These are phyloP conservation scores for Phylloscopus trochilus DNA, from an alignment of 2,113 vertebrate genomes.

Conservation along the genomic window DNA sequence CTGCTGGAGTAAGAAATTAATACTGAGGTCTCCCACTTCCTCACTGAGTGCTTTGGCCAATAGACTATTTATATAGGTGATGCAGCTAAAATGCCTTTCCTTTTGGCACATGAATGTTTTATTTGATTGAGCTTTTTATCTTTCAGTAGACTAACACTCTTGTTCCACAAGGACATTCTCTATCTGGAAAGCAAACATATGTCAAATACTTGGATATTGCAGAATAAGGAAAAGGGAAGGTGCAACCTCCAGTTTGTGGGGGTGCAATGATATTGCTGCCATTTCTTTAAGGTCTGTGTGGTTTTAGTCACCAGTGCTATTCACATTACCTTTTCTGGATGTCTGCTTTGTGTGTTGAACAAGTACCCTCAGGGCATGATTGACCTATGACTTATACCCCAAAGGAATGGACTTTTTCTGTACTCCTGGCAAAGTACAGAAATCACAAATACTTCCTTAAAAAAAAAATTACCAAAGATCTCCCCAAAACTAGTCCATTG, in stretches of 20 bases:
- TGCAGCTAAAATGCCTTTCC: conserved; percentile 45
- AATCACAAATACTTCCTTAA: not conserved
- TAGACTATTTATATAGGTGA: conserved; percentile 47
- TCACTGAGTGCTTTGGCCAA: conserved; percentile 22
- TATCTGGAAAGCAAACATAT: conserved; percentile 10
- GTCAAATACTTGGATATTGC: not conserved
- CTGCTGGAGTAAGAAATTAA: conserved; percentile 37
- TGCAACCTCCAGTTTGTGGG: not conserved
- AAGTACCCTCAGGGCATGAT: not conserved
- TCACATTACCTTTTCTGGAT: not conserved
- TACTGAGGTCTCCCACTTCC: conserved; percentile 54
- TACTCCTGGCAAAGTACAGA: not conserved
- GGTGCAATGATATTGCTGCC: not conserved
- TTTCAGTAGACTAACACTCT: conserved; percentile 5
- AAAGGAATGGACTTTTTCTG: not conserved
- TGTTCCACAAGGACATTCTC: conserved; percentile 37
- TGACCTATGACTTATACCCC: not conserved
- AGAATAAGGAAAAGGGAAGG: not conserved
- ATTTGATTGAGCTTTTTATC: conserved; percentile 46
- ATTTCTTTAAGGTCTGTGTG: not conserved
- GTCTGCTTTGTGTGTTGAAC: not conserved
- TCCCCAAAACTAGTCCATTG: not conserved
- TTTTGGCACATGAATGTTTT: conserved; percentile 55
- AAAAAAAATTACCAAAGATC: not conserved
- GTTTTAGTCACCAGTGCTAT: not conserved